phyloP scores from a whole-genome alignment of 2,888 invertebrate genomes.

The Fabriciana adippe region DNA sequence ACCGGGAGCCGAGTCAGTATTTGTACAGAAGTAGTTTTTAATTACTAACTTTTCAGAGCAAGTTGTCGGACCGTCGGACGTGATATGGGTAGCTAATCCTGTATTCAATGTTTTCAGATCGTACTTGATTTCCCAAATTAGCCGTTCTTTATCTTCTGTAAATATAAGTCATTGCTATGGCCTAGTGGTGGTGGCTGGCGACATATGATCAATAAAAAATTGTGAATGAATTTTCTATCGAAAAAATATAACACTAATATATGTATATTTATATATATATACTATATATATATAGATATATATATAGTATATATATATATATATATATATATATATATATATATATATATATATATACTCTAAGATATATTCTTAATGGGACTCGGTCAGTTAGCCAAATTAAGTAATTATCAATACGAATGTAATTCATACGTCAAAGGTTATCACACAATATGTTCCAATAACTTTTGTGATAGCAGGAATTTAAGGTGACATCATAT shows the following conservation, averaged over 20 bases:
- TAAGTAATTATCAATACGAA: conserved; percentile 10
- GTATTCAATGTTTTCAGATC: conserved; percentile 7
- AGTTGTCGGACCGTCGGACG: conserved; percentile 30
- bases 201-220: neutral
- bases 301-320: too few species aligned
- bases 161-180: neutral
- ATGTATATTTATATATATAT: too few species aligned
- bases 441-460: conserved; percentile 10
- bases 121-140: conserved; percentile 4
- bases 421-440: conserved; percentile 12
- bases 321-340: too few species aligned
- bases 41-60: conserved; percentile 39
- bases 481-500: conserved; percentile 4
- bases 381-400: neutral
- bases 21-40: conserved; percentile 36
- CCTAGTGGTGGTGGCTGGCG: too few species aligned
- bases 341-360: too few species aligned
- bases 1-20: conserved; percentile 18
- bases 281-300: too few species aligned
- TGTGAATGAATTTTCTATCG: neutral
- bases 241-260: too few species aligned
- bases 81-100: conserved; percentile 23
- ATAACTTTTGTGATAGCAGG: neutral
- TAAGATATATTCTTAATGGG: neutral
- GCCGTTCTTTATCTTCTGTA: neutral